Evolutionary conservation across 1,140 invertebrate species (phyloP).

Genomic region (Bombus balteatus): DNA sequence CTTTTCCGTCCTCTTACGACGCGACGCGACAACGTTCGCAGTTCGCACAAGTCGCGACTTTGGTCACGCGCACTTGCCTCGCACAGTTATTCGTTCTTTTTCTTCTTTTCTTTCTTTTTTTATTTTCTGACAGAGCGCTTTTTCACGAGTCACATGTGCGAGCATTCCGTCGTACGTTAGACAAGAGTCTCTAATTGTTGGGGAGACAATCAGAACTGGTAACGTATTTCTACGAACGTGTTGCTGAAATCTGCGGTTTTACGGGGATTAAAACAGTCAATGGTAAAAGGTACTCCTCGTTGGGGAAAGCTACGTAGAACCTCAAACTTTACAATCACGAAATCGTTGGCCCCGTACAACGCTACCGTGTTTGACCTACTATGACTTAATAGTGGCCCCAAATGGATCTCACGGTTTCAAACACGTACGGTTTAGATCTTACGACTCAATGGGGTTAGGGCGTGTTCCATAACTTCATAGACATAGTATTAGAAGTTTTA

Average conservation of each 20-base stretch:
- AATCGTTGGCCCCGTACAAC: too few relatives aligned
- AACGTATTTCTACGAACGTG: neutral
- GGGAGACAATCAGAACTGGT: neutral
- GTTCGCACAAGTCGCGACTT: too few relatives aligned
- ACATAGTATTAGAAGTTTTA: neutral
- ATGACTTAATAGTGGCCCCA: too few relatives aligned
- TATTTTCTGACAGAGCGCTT: neutral
- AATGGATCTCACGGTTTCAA: too few relatives aligned
- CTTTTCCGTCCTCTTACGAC: slow-evolving; percentile 12
- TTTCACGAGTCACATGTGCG: neutral
- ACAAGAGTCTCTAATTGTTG: slow-evolving; percentile 1
- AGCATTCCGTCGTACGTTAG: neutral
- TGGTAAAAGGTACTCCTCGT: neutral
- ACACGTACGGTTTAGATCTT: neutral
- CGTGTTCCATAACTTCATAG: neutral
- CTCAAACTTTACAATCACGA: too few relatives aligned
- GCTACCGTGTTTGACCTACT: too few relatives aligned
- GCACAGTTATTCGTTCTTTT: neutral
- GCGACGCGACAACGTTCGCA: slow-evolving; percentile 1
- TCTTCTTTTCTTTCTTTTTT: neutral
- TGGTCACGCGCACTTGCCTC: neutral
- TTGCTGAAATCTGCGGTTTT: neutral
- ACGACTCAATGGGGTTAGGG: neutral
- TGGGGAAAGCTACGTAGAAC: neutral
- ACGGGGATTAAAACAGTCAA: neutral